Conservation (phyloP, 2,888 invertebrate species). For the Conus canariensis region DNA sequence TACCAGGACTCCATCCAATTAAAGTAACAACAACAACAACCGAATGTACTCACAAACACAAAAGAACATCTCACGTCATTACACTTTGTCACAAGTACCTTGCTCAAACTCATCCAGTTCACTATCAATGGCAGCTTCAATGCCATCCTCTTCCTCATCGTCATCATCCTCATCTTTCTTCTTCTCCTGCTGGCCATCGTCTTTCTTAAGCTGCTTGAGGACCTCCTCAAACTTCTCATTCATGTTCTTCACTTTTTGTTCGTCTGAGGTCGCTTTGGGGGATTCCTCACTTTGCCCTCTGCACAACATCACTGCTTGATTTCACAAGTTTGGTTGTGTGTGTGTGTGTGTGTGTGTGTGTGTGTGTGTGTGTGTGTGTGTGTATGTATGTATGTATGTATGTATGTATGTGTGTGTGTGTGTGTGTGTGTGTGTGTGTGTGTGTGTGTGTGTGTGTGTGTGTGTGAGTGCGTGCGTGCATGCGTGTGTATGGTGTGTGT, state of each 20-base stretch:
- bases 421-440: not conserved
- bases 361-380: slow-evolving; percentile 8
- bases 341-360: not conserved
- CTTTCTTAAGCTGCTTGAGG: not conserved
- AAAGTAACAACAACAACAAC: too few species aligned
- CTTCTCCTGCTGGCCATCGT: not conserved
- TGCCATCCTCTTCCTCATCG: not conserved
- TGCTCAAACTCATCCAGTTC: slow-evolving; percentile 34
- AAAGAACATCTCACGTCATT: too few species aligned
- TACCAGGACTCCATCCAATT: too few species aligned
- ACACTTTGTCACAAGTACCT: slow-evolving; percentile 8
- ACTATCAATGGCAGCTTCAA: slow-evolving; percentile 15
- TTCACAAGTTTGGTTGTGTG: not conserved
- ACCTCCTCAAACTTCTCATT: not conserved
- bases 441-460: too few species aligned
- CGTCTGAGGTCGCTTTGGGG: not conserved
- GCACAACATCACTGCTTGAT: not conserved
- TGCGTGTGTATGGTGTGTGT: too few species aligned
- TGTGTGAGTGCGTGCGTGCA: too few species aligned
- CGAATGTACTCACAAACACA: not conserved
- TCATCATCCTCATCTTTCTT: not conserved
- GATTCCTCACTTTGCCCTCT: not conserved
- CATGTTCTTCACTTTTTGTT: not conserved
- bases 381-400: not conserved
- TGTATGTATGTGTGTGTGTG: not conserved